Evolutionary conservation across 2,797 vertebrate genomes (phyloP), one percentile per base, ranked within the genome.

Genomic region (Graptemys geographica): DNA sequence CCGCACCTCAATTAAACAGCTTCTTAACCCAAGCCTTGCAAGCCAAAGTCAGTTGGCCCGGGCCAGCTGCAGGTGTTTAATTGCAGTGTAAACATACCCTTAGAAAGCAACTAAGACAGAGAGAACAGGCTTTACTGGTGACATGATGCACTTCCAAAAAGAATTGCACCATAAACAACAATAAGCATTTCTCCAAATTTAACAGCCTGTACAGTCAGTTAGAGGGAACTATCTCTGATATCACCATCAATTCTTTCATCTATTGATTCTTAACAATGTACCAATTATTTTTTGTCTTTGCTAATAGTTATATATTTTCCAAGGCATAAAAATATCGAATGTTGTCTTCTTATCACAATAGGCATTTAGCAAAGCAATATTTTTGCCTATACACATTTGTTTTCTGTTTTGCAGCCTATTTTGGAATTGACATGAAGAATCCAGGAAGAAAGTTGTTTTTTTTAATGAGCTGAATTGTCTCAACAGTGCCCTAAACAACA

Each of bases 401-500:
- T 96, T 96, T 76, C 59, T 92, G 57, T 94, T 81, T 2, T 83
- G 94, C 69, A 85, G 80, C 94, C 49, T 98, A 56, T 97, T 98
- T 97, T 95, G 81, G 51, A 10, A 21, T 12, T 90, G 93, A 95
- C 96, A 10, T 93, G 87, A 95, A 95, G 82, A 5, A 0, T 47
- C 79, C 84, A 95, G 83, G 88, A 93, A 84, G 84, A 37, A 44
- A 93, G 81, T 89, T 95, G 89, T 86, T 62, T 94, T 95, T 95
- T 57, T 95, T 83, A 74, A 55, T 56, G 27, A 95, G 81, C 81
- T 81, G 87, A 81, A 83, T 88, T 90, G 37, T 90, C 57, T 96
- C 56, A 53, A 81, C 23, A 56, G 81, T 96, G 76, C 59, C 88
- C 94, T 92, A 89, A 56, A 92, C n/a, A 94, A 56, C 79, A 86